Conservation (phyloP, 2,888 invertebrate genomes). For the Bembecia ichneumoniformis region DNA sequence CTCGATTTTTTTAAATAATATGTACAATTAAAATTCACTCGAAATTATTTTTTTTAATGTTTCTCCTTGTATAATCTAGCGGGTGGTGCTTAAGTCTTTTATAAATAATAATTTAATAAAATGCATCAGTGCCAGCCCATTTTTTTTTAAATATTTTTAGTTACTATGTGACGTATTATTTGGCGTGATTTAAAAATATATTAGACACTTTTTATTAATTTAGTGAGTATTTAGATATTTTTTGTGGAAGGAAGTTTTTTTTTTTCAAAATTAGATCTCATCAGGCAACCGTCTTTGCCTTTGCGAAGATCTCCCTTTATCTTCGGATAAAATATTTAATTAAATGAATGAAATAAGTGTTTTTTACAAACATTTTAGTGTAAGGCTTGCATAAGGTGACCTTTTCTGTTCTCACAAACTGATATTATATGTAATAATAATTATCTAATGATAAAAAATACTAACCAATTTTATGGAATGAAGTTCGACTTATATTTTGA, state of each 20-base stretch:
- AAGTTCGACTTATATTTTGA: conserved; percentile 15
- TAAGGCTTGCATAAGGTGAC: conserved; percentile 28
- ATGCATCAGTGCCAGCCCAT: conserved; percentile 43
- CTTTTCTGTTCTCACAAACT: conserved; percentile 8
- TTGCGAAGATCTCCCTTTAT: conserved; percentile 54
- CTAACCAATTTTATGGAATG: too few species aligned
- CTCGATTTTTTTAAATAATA: conserved; percentile 46
- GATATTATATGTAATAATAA: neutral
- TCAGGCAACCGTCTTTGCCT: conserved; percentile 45
- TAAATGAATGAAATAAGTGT: conserved; percentile 22
- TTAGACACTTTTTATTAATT: conserved; percentile 30
- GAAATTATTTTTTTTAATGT: conserved; percentile 4
- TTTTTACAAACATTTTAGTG: conserved; percentile 39
- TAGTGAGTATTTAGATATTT: conserved; percentile 48
- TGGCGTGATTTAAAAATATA: conserved; percentile 36
- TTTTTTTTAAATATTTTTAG: conserved; percentile 21
- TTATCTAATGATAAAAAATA: too few species aligned
- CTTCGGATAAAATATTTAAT: conserved; percentile 33
- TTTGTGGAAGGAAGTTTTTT: conserved; percentile 44
- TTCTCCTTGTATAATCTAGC: conserved; percentile 17
- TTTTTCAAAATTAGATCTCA: conserved; percentile 66
- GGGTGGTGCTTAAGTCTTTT: conserved; percentile 62
- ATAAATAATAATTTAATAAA: conserved; percentile 24
- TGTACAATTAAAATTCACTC: conserved; percentile 20
- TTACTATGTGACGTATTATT: conserved; percentile 45